Evolutionary conservation across 2,888 invertebrate genomes (phyloP).

Genomic region (Tineola bisselliella): DNA sequence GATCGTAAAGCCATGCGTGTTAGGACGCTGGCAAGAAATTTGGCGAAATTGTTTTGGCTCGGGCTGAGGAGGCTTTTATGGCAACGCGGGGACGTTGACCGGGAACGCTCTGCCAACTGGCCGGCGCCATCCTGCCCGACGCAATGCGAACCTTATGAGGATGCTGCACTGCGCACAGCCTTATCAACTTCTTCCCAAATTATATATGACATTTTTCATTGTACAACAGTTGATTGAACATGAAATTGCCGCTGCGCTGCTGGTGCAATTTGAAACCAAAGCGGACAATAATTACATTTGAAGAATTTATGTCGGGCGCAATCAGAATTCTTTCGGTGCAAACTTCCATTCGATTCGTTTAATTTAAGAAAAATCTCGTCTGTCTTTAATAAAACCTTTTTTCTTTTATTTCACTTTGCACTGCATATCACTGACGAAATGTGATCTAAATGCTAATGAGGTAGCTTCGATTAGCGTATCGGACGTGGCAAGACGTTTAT

Average conservation of each 20-base stretch:
- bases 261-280: background rate
- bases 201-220: background rate
- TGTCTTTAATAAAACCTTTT: constrained; percentile 5
- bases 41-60: constrained; percentile 64
- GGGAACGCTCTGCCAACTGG: constrained; percentile 53
- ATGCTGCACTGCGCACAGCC: constrained; percentile 54
- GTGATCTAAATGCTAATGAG: constrained; percentile 39
- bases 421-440: constrained; percentile 16
- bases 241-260: background rate
- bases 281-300: background rate
- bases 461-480: constrained; percentile 32
- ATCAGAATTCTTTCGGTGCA: background rate
- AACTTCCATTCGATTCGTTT: background rate
- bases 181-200: background rate
- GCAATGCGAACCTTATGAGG: constrained; percentile 21
- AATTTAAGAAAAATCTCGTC: background rate
- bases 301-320: background rate
- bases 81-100: constrained; percentile 55
- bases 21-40: constrained; percentile 57
- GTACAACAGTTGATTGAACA: background rate
- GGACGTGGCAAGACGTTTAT: constrained; percentile 30
- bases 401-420: background rate
- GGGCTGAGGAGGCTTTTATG: constrained; percentile 56
- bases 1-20: constrained; percentile 61
- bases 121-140: constrained; percentile 59